Base-by-base conservation (phyloP, 2,888 invertebrate genomes). In the Neria commutata region DNA sequence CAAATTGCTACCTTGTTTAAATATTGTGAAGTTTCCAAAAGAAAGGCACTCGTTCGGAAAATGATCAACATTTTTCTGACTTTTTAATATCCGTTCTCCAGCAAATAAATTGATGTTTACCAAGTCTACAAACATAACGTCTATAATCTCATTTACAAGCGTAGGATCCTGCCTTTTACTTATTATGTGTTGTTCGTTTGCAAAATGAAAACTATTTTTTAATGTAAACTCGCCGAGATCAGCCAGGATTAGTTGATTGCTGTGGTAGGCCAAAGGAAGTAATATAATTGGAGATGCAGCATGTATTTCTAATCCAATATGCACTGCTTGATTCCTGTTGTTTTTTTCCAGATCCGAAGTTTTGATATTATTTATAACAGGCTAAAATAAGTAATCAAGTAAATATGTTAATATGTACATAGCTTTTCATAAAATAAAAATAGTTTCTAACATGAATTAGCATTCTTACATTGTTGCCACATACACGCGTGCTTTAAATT, bases 241-340 rank as follows among this genome's bases (percentile, higher is more conserved):
- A 1, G 91, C 89, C 14, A 94, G 88, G 26, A 97, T 86, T 58
- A 94, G 85, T 67, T 89, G 87, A 29, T 89, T 87, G 24, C 91
- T 89, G 64, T 88, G 86, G 24, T 92, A 91, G 75, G 91, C 91
- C 63, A 94, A 90, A 0, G 97, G 98, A 62, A 97, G 83, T 53
- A 96, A 83, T 66, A 97, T 91, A 2, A 94, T 89, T 0, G 96
- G 95, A 14, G 94, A 83, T 21, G 78, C 80, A 62, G 70, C 85
- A 76, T 70, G 84, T 49, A 83, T 79, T 54, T 78, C 76, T 0
- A 83, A 63, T 1, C 79, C 80, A 45, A 82, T 70, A 69, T 80
- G 78, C 2, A 74, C 72, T 0, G 77, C n/a, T n/a, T n/a, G n/a
- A n/a, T n/a, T n/a, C n/a, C n/a, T n/a, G n/a, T 59, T 59, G 25